Percentiles rank a stretch among this genome's conserved stretches.
phyloP scores from a whole-genome alignment of 1,140 invertebrate species.

The Rhagoletis pomonella region DNA sequence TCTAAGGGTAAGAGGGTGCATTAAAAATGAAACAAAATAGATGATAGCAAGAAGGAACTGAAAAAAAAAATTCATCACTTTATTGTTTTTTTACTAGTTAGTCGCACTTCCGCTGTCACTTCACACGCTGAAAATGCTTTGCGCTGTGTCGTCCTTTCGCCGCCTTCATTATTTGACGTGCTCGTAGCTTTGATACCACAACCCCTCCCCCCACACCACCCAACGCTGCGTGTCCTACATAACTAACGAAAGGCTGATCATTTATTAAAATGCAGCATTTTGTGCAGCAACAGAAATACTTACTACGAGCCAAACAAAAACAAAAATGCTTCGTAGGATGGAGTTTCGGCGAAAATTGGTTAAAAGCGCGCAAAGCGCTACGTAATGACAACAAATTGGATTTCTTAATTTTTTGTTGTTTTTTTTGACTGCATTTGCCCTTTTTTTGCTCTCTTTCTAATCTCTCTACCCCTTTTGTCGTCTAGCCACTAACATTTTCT shows the following conservation, averaged over 20 bases:
- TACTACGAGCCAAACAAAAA: not conserved
- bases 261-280: constrained; percentile 17
- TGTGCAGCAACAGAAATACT: not conserved
- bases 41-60: not conserved
- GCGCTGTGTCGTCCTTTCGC: not conserved
- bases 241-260: constrained; percentile 34
- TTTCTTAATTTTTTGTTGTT: not conserved
- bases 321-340: not conserved
- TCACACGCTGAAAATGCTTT: not conserved
- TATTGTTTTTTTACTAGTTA: not conserved
- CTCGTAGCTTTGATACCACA: not conserved
- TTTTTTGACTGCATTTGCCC: not conserved
- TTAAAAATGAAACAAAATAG: not conserved
- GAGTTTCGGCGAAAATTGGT: not conserved
- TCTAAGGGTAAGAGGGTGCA: not conserved
- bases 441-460: not conserved
- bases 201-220: not conserved
- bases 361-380: constrained; percentile 5
- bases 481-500: not conserved
- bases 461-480: not conserved
- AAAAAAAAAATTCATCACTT: not conserved
- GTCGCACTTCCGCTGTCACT: not conserved
- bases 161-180: not conserved
- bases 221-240: constrained; percentile 38
- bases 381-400: constrained; percentile 41